These are phyloP conservation scores for Thecocarcelia acutangulata DNA, from an alignment of 2,888 invertebrate species.

Conservation along the genomic window DNA sequence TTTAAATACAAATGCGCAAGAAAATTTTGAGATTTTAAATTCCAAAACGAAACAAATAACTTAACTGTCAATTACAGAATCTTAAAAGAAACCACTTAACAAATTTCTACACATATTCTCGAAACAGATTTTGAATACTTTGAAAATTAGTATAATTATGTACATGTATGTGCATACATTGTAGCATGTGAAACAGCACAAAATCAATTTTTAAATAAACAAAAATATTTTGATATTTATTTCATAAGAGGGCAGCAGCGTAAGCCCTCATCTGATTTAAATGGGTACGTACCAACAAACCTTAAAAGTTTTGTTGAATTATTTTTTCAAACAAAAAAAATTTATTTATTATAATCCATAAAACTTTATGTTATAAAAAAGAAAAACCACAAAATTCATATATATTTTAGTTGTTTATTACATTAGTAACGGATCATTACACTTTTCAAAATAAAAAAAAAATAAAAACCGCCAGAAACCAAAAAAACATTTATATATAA, in stretches of 20 bases:
- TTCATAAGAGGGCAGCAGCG: too few species aligned
- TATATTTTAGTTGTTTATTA: conserved; percentile 51
- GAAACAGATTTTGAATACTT: too few species aligned
- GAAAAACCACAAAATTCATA: conserved; percentile 26
- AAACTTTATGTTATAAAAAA: background rate
- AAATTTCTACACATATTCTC: background rate
- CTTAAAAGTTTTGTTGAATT: background rate
- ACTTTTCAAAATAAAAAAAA: conserved; percentile 46
- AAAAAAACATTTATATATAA: background rate
- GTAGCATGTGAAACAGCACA: too few species aligned
- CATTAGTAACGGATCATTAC: conserved; percentile 61
- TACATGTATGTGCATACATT: too few species aligned
- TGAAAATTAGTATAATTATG: too few species aligned
- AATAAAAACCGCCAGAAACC: conserved; percentile 30
- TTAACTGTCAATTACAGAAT: background rate
- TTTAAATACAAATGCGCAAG: too few species aligned
- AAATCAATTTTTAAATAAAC: too few species aligned
- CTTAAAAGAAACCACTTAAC: conserved; percentile 4
- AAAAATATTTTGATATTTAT: too few species aligned
- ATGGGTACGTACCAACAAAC: too few species aligned
- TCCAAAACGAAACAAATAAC: background rate
- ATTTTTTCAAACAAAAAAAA: background rate
- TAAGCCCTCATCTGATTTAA: too few species aligned
- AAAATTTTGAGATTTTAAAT: too few species aligned
- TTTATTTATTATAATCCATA: background rate